Evolutionary conservation across 1,140 invertebrate genomes (phyloP), one percentile per base, ranked within the genome.

Genomic region (Apis florea): DNA sequence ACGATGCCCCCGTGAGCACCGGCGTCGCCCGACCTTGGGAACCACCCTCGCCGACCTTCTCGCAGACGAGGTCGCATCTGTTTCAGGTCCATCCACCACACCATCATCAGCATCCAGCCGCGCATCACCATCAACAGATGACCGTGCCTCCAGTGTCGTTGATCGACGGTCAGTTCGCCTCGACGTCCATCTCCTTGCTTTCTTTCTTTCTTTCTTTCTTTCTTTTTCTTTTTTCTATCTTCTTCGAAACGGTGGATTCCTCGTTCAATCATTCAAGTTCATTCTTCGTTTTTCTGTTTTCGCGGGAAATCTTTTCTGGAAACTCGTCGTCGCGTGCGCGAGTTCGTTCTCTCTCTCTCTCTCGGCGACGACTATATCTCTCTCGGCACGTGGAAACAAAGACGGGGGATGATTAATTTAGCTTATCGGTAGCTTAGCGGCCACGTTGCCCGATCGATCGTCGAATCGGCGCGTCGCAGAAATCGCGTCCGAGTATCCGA

Each of bases 21-120:
- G 86, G 86, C 9, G 88, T 85, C 12, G 82, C 87, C 21, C 85
- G 93, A 68, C 93, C 93, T 67, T 94, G 93, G 93, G 93, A 94
- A 83, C 92, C 92, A 84, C 90, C 92, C 61, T 91, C 92, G 47
- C 89, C 92, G 26, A 91, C 92, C 54, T 90, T 90, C 82, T 89
- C 88, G 17, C 92, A 92, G 82, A 77, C 88, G 15, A 89, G 91
- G 76, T 88, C 92, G 40, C 91, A 92, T 59, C 77, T 89, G 21
- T 76, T 92, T 40, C 89, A 90, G 76, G 84, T 91, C 54, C 91
- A 91, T 77, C 85, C 90, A 69, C 71, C 86, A 31, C 91, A 91
- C 79, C 92, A 91, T 79, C 92, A 92, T 79, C 85, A 90, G 53
- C 89, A 88, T 49, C 90, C 88, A 61, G 59, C 79, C 15, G 70